Conservation (phyloP, 1,140 invertebrate genomes). For the Heliconius hermathena region DNA sequence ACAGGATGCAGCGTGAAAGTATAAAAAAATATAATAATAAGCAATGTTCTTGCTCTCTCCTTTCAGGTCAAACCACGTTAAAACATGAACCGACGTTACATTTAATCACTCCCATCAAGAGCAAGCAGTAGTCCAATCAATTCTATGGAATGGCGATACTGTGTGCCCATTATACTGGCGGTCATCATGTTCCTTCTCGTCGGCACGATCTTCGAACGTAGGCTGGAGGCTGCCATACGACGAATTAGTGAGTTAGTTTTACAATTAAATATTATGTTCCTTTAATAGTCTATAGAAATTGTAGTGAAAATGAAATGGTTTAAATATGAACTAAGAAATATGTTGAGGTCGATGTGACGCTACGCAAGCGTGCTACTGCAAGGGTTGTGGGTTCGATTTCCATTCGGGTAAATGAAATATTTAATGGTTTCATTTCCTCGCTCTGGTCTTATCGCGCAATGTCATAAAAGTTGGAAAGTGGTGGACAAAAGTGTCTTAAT, state of each 20-base stretch:
- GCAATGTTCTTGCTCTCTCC: background rate
- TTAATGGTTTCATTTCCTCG: no score
- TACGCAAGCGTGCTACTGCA: no score
- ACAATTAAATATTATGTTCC: background rate
- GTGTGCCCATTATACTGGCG: constrained; percentile 54
- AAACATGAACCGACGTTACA: background rate
- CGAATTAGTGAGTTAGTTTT: constrained; percentile 52
- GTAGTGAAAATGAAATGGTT: no score
- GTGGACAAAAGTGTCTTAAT: no score
- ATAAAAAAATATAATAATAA: no score
- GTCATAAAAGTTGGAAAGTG: no score
- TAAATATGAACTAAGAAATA: no score
- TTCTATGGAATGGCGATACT: constrained; percentile 60
- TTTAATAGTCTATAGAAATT: background rate
- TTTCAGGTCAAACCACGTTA: background rate
- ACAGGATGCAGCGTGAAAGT: no score
- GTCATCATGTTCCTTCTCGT: constrained; percentile 63
- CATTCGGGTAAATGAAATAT: no score
- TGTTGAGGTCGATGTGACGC: no score
- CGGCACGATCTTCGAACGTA: constrained; percentile 57
- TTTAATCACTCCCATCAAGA: background rate
- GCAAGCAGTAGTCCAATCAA: background rate
- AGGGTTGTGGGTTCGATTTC: no score
- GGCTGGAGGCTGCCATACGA: constrained; percentile 49
- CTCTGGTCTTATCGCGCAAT: no score